These are phyloP conservation scores for Temnothorax rugatulus DNA, from an alignment of 2,888 invertebrate species.

Conservation along the genomic window DNA sequence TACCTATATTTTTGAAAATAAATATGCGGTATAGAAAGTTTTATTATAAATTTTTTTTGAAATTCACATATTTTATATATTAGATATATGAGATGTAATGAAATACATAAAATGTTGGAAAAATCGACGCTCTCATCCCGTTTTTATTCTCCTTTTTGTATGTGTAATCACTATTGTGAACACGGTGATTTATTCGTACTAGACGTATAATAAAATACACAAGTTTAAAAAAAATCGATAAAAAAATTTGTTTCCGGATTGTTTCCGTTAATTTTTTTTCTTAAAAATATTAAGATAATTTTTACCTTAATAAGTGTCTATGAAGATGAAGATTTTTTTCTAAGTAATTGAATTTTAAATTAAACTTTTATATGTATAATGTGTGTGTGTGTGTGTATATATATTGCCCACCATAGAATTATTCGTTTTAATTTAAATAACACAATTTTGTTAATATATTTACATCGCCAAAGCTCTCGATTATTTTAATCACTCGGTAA, in stretches of 20 bases:
- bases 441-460: background rate
- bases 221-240: background rate
- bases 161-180: background rate
- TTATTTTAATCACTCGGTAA: background rate
- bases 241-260: background rate
- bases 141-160: background rate
- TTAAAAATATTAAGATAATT: background rate
- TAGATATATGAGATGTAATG: too few species aligned
- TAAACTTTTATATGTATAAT: too few species aligned
- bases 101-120: background rate
- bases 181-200: background rate
- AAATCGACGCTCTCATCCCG: background rate
- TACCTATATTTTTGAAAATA: background rate
- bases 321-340: too few species aligned
- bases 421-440: background rate
- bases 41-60: background rate
- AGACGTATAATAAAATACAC: background rate
- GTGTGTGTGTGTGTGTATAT: too few species aligned
- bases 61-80: background rate
- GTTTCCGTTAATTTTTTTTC: background rate
- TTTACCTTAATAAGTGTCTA: background rate
- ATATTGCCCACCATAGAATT: background rate
- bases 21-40: background rate
- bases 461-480: background rate
- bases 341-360: too few species aligned